Evolutionary conservation across 2,888 invertebrate species (phyloP), one percentile per base, ranked within the genome.

Genomic region (Philopedon plagiatum): DNA sequence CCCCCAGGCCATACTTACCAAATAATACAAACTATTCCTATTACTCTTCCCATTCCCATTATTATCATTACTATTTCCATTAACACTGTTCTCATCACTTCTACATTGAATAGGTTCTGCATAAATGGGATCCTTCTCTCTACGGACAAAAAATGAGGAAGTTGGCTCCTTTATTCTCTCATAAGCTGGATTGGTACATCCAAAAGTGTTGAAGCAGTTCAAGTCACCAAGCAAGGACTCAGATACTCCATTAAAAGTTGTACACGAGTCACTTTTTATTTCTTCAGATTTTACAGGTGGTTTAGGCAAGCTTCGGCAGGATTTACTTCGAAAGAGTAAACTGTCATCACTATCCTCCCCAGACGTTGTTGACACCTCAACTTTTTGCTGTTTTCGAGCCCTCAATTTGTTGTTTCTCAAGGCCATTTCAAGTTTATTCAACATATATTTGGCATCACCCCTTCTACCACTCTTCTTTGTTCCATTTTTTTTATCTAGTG

Each of bases 371-470:
- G 79, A 79, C 7, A 79, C 74, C 13, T 79, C 79, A 15, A 69
- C 69, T 78, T 79, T 81, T 9, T 68, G 68, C 56, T 78, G 77
- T 65, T 78, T 80, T 69, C 79, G 77, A 44, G 78, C 66, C 67
- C 79, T 78, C 8, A 85, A 76, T 76, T 84, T 85, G 72, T 88
- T 87, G 5, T 88, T 89, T 60, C 87, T 85, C 64, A 91, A 80
- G 0, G 89, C 90, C 72, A 87, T 87, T 81, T 91, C 91, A 0
- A 91, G 82, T 78, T 91, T 91, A 76, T 89, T 89, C 0, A 92
- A 82, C 90, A 91, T 92, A 74, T 91, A 87, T 81, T 90, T 89
- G 0, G 91, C 87, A 77, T 90, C 90, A 13, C 74, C 72, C 58
- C 78, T 78, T 56, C 76, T 77, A 76, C 46, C 80, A 58, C 68